phyloP scores from a whole-genome alignment of 2,113 vertebrate genomes.

The Ailurus styani region DNA sequence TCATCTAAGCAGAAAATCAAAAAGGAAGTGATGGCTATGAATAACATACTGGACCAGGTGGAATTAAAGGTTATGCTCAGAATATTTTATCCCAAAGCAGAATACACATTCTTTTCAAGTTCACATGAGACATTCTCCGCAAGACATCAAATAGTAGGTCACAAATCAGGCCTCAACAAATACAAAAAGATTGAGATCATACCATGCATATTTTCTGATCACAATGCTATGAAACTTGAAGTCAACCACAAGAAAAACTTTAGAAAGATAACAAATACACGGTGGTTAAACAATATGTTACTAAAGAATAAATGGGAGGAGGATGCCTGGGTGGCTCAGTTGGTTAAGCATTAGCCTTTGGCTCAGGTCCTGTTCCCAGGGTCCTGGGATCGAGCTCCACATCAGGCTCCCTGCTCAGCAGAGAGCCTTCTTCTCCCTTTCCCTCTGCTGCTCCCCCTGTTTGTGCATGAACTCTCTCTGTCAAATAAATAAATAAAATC shows the following conservation, averaged over 20 bases:
- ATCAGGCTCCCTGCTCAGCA: too few relatives aligned
- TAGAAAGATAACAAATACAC: too few relatives aligned
- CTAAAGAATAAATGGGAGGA: background rate
- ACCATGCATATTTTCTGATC: background rate
- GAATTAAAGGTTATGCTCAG: background rate
- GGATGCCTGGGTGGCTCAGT: too few relatives aligned
- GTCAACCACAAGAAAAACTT: background rate
- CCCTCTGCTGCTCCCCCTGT: too few relatives aligned
- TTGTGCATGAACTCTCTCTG: too few relatives aligned
- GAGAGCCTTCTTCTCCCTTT: too few relatives aligned
- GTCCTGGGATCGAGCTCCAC: too few relatives aligned
- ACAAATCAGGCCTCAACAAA: background rate
- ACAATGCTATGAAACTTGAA: background rate
- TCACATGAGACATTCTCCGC: background rate
- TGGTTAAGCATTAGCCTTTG: too few relatives aligned
- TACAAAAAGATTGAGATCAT: background rate
- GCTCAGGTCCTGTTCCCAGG: too few relatives aligned
- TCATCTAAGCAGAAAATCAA: background rate
- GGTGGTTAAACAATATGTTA: background rate
- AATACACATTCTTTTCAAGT: background rate
- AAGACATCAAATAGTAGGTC: background rate
- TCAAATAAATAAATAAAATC: too few relatives aligned
- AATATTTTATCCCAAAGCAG: background rate
- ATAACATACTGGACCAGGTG: background rate
- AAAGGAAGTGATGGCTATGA: background rate